Percentiles rank a stretch among this genome's conserved stretches.
phyloP scores from a whole-genome alignment of 2,113 vertebrate genomes.

The Eudyptes chrysolophus region DNA sequence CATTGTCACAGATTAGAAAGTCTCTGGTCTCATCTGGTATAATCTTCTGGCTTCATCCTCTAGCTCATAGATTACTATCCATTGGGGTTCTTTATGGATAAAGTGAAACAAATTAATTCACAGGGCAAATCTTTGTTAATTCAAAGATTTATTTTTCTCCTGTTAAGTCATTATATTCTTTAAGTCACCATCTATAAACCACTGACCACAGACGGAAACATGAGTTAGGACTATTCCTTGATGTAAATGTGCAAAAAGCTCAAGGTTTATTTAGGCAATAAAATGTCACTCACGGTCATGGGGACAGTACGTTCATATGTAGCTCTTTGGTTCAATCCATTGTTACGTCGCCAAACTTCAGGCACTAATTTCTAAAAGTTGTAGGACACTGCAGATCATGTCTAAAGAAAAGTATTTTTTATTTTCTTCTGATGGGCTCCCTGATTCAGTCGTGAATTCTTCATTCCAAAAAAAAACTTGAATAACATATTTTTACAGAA shows the following conservation, averaged over 20 bases:
- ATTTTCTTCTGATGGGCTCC: background rate
- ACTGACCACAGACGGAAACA: background rate
- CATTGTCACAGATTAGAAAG: background rate
- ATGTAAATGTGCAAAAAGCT: background rate
- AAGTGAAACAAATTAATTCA: background rate
- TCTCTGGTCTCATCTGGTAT: background rate
- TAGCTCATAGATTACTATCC: background rate
- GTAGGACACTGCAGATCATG: background rate
- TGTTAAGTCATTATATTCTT: background rate
- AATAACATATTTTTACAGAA: background rate
- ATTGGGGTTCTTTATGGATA: background rate
- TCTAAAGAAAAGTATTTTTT: background rate
- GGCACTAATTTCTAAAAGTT: background rate
- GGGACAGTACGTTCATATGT: background rate
- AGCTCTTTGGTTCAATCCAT: background rate
- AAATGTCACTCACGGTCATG: background rate
- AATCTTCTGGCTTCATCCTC: background rate
- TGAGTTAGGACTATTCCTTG: background rate
- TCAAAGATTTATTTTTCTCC: background rate
- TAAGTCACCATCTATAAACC: background rate
- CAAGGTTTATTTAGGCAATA: background rate
- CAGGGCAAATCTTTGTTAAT: background rate
- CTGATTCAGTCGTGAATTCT: background rate
- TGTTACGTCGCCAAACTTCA: background rate
- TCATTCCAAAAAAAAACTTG: background rate